A percentile compares a stretch with the other conserved stretches of the same genome.
phyloP scores from a whole-genome alignment of 2,113 vertebrate genomes.

The Sarotherodon lohbergeri region DNA sequence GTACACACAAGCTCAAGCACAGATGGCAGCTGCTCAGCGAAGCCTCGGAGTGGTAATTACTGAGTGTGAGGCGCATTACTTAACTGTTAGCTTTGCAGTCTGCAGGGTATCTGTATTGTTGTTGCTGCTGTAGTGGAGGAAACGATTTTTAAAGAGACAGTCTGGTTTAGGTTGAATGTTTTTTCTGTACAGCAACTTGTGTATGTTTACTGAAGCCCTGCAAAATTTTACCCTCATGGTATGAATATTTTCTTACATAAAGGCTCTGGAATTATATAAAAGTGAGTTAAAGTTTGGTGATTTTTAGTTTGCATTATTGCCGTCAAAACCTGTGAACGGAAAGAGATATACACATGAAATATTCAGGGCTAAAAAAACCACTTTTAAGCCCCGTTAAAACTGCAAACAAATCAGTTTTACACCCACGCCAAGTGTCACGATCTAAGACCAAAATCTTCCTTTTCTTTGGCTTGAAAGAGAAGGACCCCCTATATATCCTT shows the following conservation, averaged over 20 bases:
- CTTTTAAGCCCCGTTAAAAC: neutral
- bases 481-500: neutral
- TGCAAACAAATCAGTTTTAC: accelerated
- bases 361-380: neutral
- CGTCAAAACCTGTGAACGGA: neutral
- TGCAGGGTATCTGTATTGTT: slow-evolving; percentile 60
- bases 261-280: neutral
- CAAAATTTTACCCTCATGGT: neutral
- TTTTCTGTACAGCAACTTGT: neutral
- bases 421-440: accelerated
- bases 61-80: slow-evolving; percentile 67
- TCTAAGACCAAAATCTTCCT: neutral
- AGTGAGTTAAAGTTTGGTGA: neutral
- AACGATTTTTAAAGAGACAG: slow-evolving; percentile 39
- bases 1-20: slow-evolving; percentile 20
- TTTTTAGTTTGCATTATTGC: neutral
- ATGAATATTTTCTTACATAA: neutral
- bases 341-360: neutral
- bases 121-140: slow-evolving; percentile 29
- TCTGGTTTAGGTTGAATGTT: neutral
- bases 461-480: neutral
- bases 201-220: neutral
- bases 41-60: slow-evolving; percentile 72
- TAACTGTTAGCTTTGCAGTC: slow-evolving; percentile 67
- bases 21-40: slow-evolving; percentile 74